Base-by-base conservation (phyloP, 1,140 invertebrate species). In the Drosophila nannoptera region DNA sequence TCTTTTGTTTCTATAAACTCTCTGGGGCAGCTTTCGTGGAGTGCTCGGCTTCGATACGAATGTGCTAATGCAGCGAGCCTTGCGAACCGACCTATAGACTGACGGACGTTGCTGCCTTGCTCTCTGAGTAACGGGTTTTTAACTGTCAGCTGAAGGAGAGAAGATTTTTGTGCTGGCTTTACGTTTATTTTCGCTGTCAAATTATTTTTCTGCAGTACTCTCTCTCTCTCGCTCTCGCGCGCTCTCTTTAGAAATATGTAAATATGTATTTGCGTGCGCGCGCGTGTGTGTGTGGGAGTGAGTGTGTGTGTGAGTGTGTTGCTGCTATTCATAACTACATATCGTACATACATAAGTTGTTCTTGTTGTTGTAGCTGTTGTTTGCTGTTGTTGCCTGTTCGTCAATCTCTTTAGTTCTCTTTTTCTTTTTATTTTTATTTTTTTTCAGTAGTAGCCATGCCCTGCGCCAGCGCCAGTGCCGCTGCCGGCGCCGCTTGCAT, bases 361-460 rank as follows among this genome's bases (percentile, higher is more conserved):
- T 56, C 29, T 42, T 69, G 11, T 22, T 40, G 32, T 32, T 52
- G 32, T 6, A 35, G 29, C n/a, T 43, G 31, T 31, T 38, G 12
- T 33, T 6, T 35, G 29, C n/a, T 43, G 31, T 31, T 38, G 12
- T 33, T 59, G 8, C 22, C 22, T 22, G 22, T 22, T 22, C 22
- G 22, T 33, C 22, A 9, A 12, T 40, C 16, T 42, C 36, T n/a
- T 48, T 46, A 22, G 22, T 22, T 22, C 3, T 22, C 22, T 22
- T 22, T 22, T n/a, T n/a, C n/a, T n/a, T n/a, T n/a, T n/a, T n/a
- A n/a, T n/a, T n/a, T n/a, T n/a, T 6, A 36, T 4, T 33, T 4
- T 12, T 22, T 35, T 55, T 61, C 31, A 75, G 32, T 75, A 75
- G 43, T 75, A 75, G 50, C 73, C 65, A 29, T 70, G 68, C 14